Percentiles rank a stretch among this genome's conserved stretches.
phyloP scores from a whole-genome alignment of 2,113 vertebrate genomes.

The Neodon shergylaensis region DNA sequence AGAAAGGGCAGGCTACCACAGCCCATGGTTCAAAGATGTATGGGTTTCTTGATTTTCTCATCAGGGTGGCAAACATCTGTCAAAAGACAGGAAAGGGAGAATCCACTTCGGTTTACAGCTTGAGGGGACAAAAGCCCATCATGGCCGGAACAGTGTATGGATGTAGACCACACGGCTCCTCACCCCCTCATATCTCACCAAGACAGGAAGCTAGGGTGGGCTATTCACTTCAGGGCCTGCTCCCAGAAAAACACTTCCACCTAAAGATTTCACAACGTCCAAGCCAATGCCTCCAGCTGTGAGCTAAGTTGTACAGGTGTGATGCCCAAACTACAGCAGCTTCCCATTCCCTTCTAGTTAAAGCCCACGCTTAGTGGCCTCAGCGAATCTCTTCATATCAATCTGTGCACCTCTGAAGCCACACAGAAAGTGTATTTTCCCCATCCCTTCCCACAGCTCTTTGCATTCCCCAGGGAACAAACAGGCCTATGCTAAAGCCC shows the following conservation, averaged over 20 bases:
- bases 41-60: neutral
- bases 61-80: neutral
- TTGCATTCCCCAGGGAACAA: neutral
- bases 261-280: neutral
- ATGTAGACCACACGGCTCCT: neutral
- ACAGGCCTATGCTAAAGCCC: neutral
- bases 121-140: neutral
- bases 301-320: neutral
- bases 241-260: neutral
- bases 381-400: neutral
- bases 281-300: neutral
- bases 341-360: neutral
- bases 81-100: neutral
- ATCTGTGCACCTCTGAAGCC: neutral
- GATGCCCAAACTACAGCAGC: neutral
- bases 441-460: fast-evolving
- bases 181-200: neutral
- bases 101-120: neutral
- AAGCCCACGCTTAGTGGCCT: neutral
- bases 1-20: neutral
- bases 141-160: neutral
- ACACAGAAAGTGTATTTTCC: neutral
- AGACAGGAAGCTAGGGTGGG: neutral
- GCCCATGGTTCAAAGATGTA: neutral
- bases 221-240: neutral